Percentiles rank a stretch among this genome's conserved stretches.
Conservation (phyloP, 35 echinoderm and acorn worm species). For the Lytechinus pictus region DNA sequence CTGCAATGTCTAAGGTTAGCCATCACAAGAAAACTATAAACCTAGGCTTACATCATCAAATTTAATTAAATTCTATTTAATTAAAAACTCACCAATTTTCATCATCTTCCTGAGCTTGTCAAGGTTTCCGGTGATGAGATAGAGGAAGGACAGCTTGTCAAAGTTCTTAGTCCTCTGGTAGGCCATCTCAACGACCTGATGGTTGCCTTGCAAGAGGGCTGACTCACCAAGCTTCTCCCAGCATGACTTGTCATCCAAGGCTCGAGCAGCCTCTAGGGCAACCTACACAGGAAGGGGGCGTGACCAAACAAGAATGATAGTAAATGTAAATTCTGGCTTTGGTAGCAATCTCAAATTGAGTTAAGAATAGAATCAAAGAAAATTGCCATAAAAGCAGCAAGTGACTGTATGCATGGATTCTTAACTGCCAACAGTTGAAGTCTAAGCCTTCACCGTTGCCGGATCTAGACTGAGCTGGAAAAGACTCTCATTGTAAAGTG, state of each 20-base stretch:
- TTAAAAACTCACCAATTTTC: conserved; percentile 87
- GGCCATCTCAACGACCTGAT: conserved; percentile 99
- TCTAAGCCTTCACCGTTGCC: too few relatives aligned
- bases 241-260: conserved; percentile 95
- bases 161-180: conserved; percentile 99
- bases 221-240: conserved; percentile 99
- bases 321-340: neutral
- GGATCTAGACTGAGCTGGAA: too few relatives aligned
- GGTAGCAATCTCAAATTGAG: neutral
- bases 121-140: conserved; percentile 97
- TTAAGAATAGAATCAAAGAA: neutral
- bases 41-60: too few relatives aligned
- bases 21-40: too few relatives aligned
- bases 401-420: too few relatives aligned
- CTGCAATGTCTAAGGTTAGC: too few relatives aligned
- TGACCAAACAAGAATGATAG: neutral
- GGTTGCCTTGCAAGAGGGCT: conserved; percentile 93
- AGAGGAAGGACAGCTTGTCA: conserved; percentile 98
- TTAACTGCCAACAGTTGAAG: too few relatives aligned
- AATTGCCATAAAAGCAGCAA: too few relatives aligned
- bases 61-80: neutral
- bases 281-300: conserved; percentile 37
- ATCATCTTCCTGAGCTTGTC: conserved; percentile 99
- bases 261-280: conserved; percentile 87
- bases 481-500: too few relatives aligned